These are phyloP conservation scores for Theodoxus fluviatilis DNA, from an alignment of 2,888 invertebrate genomes.

Conservation along the genomic window DNA sequence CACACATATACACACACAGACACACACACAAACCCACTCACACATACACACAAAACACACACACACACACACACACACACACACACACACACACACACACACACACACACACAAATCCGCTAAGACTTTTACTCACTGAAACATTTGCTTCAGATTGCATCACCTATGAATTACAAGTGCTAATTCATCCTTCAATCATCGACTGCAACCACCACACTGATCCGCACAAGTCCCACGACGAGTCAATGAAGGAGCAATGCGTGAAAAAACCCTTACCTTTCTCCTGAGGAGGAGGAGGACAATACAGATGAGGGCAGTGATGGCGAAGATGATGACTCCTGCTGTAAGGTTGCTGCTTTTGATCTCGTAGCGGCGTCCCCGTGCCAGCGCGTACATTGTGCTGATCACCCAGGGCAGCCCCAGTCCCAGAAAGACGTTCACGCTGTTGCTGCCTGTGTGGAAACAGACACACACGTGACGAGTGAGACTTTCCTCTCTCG, in stretches of 20 bases:
- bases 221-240: background rate
- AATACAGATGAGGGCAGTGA: slow-evolving; percentile 51
- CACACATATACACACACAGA: slow-evolving; percentile 5
- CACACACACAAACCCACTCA: background rate
- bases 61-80: slow-evolving; percentile 1
- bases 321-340: slow-evolving; percentile 57
- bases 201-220: background rate
- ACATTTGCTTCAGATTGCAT: background rate
- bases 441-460: slow-evolving; percentile 61
- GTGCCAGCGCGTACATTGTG: slow-evolving; percentile 49
- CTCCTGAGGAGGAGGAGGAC: slow-evolving; percentile 51
- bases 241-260: background rate
- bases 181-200: too few species aligned
- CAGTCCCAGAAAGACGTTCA: slow-evolving; percentile 63
- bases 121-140: background rate
- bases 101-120: background rate
- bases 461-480: background rate
- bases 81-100: slow-evolving; percentile 7
- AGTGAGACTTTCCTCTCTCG: background rate
- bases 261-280: slow-evolving; percentile 41
- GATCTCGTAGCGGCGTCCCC: slow-evolving; percentile 44
- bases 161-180: too few species aligned
- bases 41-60: slow-evolving; percentile 6
- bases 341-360: slow-evolving; percentile 51
- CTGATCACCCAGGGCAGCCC: slow-evolving; percentile 63